Evolutionary conservation across 2,888 invertebrate genomes (phyloP).

Genomic region (Pheosia gnoma): DNA sequence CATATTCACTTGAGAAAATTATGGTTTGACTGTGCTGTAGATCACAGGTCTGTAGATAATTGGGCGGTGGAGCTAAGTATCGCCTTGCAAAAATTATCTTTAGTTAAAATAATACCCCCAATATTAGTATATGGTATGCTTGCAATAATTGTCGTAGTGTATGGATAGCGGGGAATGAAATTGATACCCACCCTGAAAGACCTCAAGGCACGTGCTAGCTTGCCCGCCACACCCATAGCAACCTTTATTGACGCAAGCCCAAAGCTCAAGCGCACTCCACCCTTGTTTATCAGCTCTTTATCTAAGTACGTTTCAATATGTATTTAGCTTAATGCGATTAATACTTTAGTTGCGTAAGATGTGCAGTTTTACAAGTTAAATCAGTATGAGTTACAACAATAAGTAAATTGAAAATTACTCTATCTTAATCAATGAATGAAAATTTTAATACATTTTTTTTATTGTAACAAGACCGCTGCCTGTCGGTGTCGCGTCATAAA

Average conservation of each 20-base stretch:
- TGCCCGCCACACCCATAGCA: constrained; percentile 62
- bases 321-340: not conserved
- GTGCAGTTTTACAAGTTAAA: not conserved
- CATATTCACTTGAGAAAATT: too few species aligned
- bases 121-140: constrained; percentile 5
- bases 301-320: constrained; percentile 47
- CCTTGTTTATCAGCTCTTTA: constrained; percentile 74
- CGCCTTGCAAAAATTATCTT: too few species aligned
- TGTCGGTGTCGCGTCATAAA: too few species aligned
- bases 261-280: constrained; percentile 58
- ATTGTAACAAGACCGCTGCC: too few species aligned
- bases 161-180: constrained; percentile 25
- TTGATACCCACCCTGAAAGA: constrained; percentile 41
- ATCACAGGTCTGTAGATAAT: too few species aligned
- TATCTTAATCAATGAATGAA: not conserved
- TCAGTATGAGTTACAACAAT: not conserved
- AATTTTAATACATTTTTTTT: not conserved
- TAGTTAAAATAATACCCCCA: too few species aligned
- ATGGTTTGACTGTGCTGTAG: too few species aligned
- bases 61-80: too few species aligned
- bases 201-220: constrained; percentile 33
- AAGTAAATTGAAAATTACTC: not conserved
- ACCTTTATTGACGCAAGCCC: constrained; percentile 70
- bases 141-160: constrained; percentile 14
- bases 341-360: not conserved